Conservation (phyloP, 2,888 invertebrate species). For the Oxyscelio sp. region DNA sequence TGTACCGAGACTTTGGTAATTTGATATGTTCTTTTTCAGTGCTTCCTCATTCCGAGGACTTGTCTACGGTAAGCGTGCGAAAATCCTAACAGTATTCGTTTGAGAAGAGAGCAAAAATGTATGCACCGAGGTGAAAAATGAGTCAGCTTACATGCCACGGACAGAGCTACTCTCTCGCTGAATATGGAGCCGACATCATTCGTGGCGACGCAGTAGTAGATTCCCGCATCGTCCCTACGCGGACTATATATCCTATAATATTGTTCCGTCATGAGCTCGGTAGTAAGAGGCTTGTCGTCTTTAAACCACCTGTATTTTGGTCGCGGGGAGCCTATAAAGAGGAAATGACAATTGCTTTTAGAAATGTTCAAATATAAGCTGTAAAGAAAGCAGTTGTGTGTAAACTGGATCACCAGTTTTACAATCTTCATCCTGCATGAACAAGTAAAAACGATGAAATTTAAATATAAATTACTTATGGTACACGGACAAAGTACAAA, state of each 20-base stretch:
- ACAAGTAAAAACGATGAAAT: too few relatives aligned
- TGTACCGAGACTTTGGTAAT: conserved; percentile 31
- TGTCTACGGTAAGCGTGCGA: conserved; percentile 43
- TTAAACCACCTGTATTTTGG: conserved; percentile 98
- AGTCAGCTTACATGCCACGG: conserved; percentile 96
- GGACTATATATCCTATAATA: conserved; percentile 94
- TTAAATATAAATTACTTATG: too few relatives aligned
- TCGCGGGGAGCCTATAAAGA: conserved; percentile 94
- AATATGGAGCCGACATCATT: conserved; percentile 97
- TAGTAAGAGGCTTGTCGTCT: conserved; percentile 93
- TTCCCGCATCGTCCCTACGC: conserved; percentile 94
- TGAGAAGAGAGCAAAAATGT: conserved; percentile 37
- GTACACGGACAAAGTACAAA: too few relatives aligned
- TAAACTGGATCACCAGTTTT: too few relatives aligned
- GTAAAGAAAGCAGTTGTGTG: too few relatives aligned
- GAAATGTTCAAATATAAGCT: background rate
- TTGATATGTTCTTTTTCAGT: conserved; percentile 14
- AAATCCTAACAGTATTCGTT: conserved; percentile 46
- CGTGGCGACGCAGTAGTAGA: conserved; percentile 97
- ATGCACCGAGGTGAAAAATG: conserved; percentile 38
- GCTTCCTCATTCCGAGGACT: conserved; percentile 47
- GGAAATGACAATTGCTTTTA: conserved; percentile 1
- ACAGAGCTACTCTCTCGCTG: conserved; percentile 96
- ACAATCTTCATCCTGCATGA: too few relatives aligned
- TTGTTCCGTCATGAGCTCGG: conserved; percentile 95